Evolutionary conservation across 2,797 vertebrate genomes (phyloP), one percentile per base, ranked within the genome.

Genomic region (Falco concolor): DNA sequence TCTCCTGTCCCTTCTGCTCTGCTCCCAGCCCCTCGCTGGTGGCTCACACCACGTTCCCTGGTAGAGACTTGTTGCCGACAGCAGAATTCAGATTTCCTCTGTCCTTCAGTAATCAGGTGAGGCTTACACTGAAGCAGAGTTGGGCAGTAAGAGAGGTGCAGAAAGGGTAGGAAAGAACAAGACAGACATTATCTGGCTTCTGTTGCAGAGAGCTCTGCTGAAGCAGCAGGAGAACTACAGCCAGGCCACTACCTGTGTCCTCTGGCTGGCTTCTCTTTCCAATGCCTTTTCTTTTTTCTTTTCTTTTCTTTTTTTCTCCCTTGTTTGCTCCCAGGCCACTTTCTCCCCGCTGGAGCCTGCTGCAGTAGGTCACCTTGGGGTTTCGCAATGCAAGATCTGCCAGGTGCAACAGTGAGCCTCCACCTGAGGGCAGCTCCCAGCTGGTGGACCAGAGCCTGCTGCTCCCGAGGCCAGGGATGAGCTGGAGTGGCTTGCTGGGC

Each of bases 401-500:
- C 98, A 5, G 98, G 98, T 19, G 87, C 94, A 40, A 50, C 84
- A 40, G 97, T 96, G 28, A 92, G 64, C 2, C 89, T 98, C 21
- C 91, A 76, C 16, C 94, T 98, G 28, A 88, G 87, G 90, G 98
- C 98, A 40, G 77, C 96, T 8, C 97, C 98, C 1, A 95, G 96
- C 21, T 98, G 98, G 7, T 98, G 40, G 98, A 98, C 93, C 96
- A 98, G 91, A 98, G 98, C 3, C 47, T 98, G 54, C 96, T 97
- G 28, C 97, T 98, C 56, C 97, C 97, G 45, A 84, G 97, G 89
- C 34, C 95, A 1, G 98, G 83, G 74, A 67, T 7, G 97, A 98
- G 56, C 44, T 18, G 7, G 44, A 44, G 44, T 44, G 44, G 17
- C 44, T 44, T 44, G 44, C 44, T 19, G 44, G 17, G 18, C 44